phyloP scores from a whole-genome alignment of 2,797 vertebrate genomes.

The Xiphorhynchus erythropygius region DNA sequence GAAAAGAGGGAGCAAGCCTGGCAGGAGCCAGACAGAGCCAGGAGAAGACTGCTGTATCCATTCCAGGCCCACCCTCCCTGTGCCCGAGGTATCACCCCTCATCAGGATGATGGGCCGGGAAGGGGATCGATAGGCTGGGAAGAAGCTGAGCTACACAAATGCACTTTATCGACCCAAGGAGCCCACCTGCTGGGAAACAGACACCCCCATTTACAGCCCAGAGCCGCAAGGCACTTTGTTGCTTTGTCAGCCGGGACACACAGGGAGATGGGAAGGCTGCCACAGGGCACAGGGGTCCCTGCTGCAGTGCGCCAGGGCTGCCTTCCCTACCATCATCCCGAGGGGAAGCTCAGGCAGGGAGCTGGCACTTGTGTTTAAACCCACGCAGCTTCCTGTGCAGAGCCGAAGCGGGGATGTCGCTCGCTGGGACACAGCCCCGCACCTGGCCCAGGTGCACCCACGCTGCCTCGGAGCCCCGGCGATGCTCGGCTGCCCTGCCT shows the following conservation, averaged over 20 bases:
- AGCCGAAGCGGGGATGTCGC: rapidly evolving
- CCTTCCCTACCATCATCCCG: rapidly evolving
- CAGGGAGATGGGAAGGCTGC: rapidly evolving
- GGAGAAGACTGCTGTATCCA: neutral
- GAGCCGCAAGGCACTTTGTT: neutral
- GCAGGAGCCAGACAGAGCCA: rapidly evolving
- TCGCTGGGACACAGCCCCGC: rapidly evolving
- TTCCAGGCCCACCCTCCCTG: neutral
- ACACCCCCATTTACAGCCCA: neutral
- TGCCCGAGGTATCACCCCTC: neutral
- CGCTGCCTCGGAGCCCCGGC: neutral
- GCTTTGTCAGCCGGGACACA: rapidly evolving
- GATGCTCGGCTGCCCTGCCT: neutral
- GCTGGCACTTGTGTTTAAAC: rapidly evolving
- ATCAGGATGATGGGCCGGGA: neutral
- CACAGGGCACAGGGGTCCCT: rapidly evolving
- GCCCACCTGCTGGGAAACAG: conserved; percentile 22
- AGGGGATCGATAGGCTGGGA: neutral
- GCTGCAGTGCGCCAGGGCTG: neutral
- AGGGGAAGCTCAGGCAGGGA: neutral
- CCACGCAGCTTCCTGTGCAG: rapidly evolving
- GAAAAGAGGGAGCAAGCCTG: neutral
- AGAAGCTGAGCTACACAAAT: conserved; percentile 9
- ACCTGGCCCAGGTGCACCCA: rapidly evolving
- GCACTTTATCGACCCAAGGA: neutral